phyloP scores from a whole-genome alignment of 1,140 invertebrate genomes.

The Ruditapes philippinarum region DNA sequence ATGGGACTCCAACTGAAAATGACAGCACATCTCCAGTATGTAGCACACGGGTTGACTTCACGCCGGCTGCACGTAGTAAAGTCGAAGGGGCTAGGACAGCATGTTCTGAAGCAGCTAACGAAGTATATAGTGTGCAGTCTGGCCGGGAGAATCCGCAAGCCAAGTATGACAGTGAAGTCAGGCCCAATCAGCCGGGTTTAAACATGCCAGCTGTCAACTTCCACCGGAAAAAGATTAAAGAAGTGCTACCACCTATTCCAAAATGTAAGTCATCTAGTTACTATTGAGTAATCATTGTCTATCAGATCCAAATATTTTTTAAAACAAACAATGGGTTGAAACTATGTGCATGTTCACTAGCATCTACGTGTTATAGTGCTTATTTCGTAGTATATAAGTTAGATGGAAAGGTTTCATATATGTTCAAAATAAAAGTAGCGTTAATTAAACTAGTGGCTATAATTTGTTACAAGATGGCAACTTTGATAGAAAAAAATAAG shows the following conservation, averaged over 20 bases:
- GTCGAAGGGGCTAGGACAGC: not conserved
- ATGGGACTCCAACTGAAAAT: not conserved
- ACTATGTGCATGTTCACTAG: too few species aligned
- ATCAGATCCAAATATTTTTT: too few species aligned
- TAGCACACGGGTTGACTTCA: constrained; percentile 10
- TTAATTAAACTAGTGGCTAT: too few species aligned
- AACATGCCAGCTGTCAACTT: not conserved
- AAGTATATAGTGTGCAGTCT: not conserved
- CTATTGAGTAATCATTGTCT: too few species aligned
- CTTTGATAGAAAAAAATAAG: too few species aligned
- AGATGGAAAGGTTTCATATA: too few species aligned
- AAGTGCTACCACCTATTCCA: not conserved
- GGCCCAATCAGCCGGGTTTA: not conserved
- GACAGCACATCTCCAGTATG: not conserved
- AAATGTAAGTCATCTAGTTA: too few species aligned
- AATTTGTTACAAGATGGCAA: too few species aligned
- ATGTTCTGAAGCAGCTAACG: not conserved
- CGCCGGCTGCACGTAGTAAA: not conserved
- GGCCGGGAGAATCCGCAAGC: not conserved
- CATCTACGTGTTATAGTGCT: too few species aligned
- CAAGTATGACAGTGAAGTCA: not conserved
- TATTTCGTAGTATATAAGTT: too few species aligned
- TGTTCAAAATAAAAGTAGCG: too few species aligned
- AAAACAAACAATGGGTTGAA: too few species aligned
- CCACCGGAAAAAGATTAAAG: not conserved